Percentiles rank a stretch among this genome's conserved stretches.
Evolutionary conservation across 2,113 vertebrate genomes (phyloP).

Genomic region (Hydropotes inermis): DNA sequence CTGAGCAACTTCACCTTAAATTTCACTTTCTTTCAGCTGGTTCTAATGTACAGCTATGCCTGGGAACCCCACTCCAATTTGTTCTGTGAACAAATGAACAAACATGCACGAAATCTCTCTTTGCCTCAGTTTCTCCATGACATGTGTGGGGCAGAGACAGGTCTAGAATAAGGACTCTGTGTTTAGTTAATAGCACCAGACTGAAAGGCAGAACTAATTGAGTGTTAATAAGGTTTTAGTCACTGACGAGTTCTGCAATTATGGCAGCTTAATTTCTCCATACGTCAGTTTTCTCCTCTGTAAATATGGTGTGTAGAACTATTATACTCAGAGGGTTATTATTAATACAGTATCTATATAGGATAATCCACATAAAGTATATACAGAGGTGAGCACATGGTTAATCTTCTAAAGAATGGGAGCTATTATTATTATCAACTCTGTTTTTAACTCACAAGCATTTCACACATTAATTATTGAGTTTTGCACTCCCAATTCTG

Average conservation of each 20-base stretch:
- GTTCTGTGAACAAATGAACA: not conserved
- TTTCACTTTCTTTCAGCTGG: not conserved
- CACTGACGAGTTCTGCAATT: not conserved
- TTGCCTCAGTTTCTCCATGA: not conserved
- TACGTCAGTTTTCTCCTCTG: not conserved
- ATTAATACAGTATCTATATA: not conserved
- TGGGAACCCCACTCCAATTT: not conserved
- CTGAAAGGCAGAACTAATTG: not conserved
- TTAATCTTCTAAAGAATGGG: not conserved
- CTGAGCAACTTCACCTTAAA: not conserved
- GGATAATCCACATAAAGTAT: not conserved
- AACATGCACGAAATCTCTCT: not conserved
- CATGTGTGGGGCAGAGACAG: not conserved
- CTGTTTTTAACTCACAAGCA: not conserved
- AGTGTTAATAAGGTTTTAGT: not conserved
- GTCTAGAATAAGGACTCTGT: not conserved
- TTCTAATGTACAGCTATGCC: not conserved
- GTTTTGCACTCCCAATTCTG: not conserved
- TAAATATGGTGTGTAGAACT: not conserved
- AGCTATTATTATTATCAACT: not conserved
- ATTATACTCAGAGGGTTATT: not conserved
- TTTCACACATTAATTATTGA: not conserved
- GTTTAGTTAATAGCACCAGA: not conserved
- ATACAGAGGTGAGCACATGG: not conserved
- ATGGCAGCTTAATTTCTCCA: not conserved